Evolutionary conservation across 1,140 invertebrate genomes (phyloP).

Genomic region (Eulimnadia texana): DNA sequence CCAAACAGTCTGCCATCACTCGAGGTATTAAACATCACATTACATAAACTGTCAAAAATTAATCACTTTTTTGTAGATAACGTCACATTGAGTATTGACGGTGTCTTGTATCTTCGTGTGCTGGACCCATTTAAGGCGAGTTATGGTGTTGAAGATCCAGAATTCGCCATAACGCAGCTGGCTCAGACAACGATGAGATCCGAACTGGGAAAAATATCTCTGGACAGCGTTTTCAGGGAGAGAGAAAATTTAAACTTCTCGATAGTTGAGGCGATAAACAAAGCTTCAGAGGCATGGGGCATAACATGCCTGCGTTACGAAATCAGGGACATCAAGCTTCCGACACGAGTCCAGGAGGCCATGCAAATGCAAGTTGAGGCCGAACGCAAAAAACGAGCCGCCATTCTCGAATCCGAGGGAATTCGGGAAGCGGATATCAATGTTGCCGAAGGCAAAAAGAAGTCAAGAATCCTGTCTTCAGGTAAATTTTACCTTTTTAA

Average conservation of each 20-base stretch:
- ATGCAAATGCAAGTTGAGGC: conserved; percentile 99
- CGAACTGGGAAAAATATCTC: conserved; percentile 92
- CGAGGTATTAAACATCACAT: conserved; percentile 37
- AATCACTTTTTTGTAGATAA: conserved; percentile 50
- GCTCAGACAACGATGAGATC: conserved; percentile 99
- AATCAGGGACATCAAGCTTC: conserved; percentile 90
- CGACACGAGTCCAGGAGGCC: conserved; percentile 84
- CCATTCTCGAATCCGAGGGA: conserved; percentile 94
- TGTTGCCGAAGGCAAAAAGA: conserved; percentile 88
- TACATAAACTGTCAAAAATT: too few relatives aligned
- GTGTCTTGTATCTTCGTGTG: conserved; percentile 88
- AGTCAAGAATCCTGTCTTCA: conserved; percentile 80
- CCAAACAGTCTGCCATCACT: conserved; percentile 95
- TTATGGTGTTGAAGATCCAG: conserved; percentile 98
- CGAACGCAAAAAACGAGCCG: conserved; percentile 88
- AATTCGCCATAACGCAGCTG: conserved; percentile 96
- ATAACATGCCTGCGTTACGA: conserved; percentile 95
- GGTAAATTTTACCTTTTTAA: conserved; percentile 36
- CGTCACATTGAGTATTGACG: conserved; percentile 92
- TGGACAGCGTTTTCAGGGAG: conserved; percentile 94
- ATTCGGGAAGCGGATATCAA: conserved; percentile 89
- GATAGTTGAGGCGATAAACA: conserved; percentile 95
- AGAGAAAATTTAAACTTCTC: conserved; percentile 88
- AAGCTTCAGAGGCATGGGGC: conserved; percentile 95
- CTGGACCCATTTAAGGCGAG: conserved; percentile 89